A percentile compares a stretch with the other conserved stretches of the same genome.
phyloP scores from a whole-genome alignment of 2,797 vertebrate genomes.

The Nyctibius grandis region DNA sequence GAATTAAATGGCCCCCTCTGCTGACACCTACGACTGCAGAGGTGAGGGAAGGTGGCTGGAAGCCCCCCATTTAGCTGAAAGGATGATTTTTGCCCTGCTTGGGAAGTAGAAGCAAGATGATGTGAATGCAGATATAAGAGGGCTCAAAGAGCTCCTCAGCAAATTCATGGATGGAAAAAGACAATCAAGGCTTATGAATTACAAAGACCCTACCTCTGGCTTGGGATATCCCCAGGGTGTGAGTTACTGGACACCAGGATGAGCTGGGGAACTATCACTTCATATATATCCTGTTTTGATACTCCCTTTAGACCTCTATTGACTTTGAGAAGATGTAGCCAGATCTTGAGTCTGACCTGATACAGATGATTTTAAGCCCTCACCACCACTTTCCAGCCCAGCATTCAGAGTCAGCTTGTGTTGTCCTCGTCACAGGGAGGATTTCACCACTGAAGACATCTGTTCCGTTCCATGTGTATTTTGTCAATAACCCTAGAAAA shows the following conservation, averaged over 20 bases:
- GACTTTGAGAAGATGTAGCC: not conserved
- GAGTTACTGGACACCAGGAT: not conserved
- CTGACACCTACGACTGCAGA: not conserved
- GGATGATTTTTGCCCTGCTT: not conserved
- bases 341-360: not conserved
- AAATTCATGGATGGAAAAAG: not conserved
- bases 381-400: no score
- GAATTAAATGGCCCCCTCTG: not conserved
- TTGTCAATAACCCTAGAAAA: not conserved
- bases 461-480: not conserved
- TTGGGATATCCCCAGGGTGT: not conserved
- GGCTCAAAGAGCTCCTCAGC: not conserved
- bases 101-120: not conserved
- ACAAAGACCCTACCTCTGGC: not conserved
- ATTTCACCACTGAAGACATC: not conserved
- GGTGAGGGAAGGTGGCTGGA: not conserved
- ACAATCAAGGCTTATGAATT: not conserved
- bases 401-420: no score
- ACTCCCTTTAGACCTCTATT: not conserved
- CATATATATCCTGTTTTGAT: not conserved
- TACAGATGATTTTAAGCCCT: not conserved
- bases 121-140: not conserved
- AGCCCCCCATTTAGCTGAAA: not conserved
- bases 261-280: not conserved
- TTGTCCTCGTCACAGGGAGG: not conserved